These are phyloP conservation scores for Cheilinus undulatus DNA, from an alignment of 2,113 vertebrate species.

Conservation along the genomic window DNA sequence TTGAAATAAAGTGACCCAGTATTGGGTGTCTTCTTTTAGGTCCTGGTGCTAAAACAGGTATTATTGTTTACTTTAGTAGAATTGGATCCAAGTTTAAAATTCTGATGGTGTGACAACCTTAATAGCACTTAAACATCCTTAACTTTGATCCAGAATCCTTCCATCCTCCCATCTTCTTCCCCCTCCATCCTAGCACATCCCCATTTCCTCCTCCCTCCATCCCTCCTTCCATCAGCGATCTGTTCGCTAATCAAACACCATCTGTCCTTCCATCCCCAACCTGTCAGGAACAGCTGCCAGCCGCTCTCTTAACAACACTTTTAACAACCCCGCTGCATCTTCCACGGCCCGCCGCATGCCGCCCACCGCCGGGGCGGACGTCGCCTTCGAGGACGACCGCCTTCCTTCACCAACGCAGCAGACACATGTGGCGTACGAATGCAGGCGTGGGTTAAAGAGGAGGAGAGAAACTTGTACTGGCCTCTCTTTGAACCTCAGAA, in stretches of 20 bases:
- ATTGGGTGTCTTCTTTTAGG: too few relatives aligned
- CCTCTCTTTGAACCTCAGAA: slow-evolving; percentile 67
- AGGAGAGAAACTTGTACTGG: slow-evolving; percentile 31
- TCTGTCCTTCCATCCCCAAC: slow-evolving; percentile 99
- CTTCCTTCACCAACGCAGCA: slow-evolving; percentile 25
- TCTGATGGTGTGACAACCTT: too few relatives aligned
- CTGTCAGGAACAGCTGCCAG: slow-evolving; percentile 99
- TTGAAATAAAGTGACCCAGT: too few relatives aligned
- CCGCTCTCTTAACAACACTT: slow-evolving; percentile 99
- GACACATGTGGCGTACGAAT: slow-evolving; percentile 21
- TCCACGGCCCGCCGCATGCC: slow-evolving; percentile 71
- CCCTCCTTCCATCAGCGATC: slow-evolving; percentile 82
- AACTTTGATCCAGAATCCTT: slow-evolving; percentile 22
- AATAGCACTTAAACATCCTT: slow-evolving; percentile 2
- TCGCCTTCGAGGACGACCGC: slow-evolving; percentile 38
- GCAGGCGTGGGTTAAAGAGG: neutral
- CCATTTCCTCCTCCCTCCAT: slow-evolving; percentile 57
- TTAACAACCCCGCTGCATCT: slow-evolving; percentile 99
- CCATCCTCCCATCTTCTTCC: slow-evolving; percentile 6
- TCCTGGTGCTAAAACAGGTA: too few relatives aligned
- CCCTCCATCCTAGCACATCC: slow-evolving; percentile 37
- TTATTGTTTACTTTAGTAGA: too few relatives aligned
- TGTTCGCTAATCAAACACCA: slow-evolving; percentile 99
- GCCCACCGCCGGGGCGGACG: slow-evolving; percentile 43
- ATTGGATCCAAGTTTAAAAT: too few relatives aligned